Conservation (phyloP, 2,113 vertebrate genomes). For the Noctilio leporinus region DNA sequence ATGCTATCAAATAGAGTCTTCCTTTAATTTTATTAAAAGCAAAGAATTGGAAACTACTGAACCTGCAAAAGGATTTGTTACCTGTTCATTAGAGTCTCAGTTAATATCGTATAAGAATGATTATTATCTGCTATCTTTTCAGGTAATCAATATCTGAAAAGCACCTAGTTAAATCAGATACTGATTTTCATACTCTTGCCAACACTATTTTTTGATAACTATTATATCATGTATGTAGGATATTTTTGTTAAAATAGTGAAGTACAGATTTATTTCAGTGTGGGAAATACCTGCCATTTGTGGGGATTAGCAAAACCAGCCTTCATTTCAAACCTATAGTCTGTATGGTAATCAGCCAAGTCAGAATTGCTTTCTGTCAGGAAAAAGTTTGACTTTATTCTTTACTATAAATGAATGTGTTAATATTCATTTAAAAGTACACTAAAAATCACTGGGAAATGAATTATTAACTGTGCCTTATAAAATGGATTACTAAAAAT, state of each 20-base stretch:
- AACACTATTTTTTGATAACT: background rate
- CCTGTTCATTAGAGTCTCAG: background rate
- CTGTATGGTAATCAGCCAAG: background rate
- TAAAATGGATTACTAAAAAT: constrained; percentile 4
- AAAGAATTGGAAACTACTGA: constrained; percentile 28
- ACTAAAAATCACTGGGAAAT: background rate
- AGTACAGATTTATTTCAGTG: background rate
- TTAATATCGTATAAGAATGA: constrained; percentile 1
- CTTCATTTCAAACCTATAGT: constrained; percentile 5
- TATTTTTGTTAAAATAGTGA: constrained; percentile 4
- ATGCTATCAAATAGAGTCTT: background rate
- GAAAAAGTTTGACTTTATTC: constrained; percentile 30
- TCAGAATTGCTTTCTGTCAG: background rate
- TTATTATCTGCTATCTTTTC: constrained; percentile 2
- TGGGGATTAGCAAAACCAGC: background rate
- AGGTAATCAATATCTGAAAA: no score
- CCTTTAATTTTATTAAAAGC: constrained; percentile 30
- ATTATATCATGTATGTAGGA: background rate
- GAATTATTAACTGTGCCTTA: background rate
- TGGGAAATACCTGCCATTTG: background rate
- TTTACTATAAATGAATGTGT: constrained; percentile 1
- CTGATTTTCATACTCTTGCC: background rate
- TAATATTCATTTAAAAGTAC: background rate
- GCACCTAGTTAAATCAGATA: background rate
- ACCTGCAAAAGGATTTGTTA: constrained; percentile 4